Evolutionary conservation across 2,113 vertebrate genomes (phyloP).

Genomic region (Pachyramphus minor): DNA sequence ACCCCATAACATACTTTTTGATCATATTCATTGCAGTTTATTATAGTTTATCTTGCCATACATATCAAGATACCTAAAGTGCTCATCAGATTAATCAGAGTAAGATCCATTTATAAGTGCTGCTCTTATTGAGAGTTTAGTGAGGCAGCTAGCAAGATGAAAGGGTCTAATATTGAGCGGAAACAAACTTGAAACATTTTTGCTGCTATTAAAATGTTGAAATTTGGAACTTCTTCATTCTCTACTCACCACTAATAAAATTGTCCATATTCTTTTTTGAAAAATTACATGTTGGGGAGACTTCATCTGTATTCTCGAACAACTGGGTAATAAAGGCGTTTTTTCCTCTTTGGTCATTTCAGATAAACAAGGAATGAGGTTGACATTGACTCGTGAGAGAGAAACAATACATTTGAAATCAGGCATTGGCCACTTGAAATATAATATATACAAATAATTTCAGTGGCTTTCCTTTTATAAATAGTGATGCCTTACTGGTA

Average conservation of each 20-base stretch:
- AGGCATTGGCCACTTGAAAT: neutral
- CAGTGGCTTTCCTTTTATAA: neutral
- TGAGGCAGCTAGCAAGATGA: neutral
- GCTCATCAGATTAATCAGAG: neutral
- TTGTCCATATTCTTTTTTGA: neutral
- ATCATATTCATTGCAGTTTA: neutral
- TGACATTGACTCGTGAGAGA: neutral
- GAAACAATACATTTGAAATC: neutral
- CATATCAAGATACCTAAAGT: neutral
- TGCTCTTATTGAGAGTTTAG: neutral
- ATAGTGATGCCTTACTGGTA: neutral
- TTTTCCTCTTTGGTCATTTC: neutral
- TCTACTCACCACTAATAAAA: neutral
- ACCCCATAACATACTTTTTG: neutral
- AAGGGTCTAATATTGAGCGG: neutral
- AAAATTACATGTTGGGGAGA: neutral
- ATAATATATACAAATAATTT: neutral
- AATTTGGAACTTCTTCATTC: neutral
- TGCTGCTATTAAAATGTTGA: neutral
- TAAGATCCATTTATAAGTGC: neutral
- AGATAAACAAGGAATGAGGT: neutral
- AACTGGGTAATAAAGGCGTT: neutral
- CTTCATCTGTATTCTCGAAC: neutral
- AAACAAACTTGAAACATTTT: fast-evolving
- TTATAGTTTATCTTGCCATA: neutral